These are phyloP conservation scores for Schizothorax lantsangensis DNA, from an alignment of 2,797 vertebrate genomes.

Conservation along the genomic window DNA sequence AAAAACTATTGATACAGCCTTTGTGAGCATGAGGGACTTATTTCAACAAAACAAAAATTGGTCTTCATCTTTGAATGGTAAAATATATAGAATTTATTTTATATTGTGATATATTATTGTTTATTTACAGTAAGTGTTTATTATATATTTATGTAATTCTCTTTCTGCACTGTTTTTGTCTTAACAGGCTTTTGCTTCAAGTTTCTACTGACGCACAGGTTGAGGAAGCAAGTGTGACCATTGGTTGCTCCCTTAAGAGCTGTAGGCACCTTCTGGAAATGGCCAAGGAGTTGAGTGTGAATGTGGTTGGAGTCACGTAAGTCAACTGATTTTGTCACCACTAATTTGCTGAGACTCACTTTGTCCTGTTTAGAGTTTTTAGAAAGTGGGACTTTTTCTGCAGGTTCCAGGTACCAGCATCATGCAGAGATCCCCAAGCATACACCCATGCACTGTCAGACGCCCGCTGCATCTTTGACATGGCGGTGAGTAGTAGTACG, in stretches of 20 bases:
- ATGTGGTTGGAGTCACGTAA: constrained; percentile 92
- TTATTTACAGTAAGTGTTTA: neutral
- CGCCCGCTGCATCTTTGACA: constrained; percentile 96
- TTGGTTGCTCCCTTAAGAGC: constrained; percentile 94
- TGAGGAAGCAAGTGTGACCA: constrained; percentile 93
- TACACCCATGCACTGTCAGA: constrained; percentile 93
- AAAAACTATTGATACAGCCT: too few relatives aligned
- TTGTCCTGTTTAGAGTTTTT: neutral
- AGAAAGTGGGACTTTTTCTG: constrained; percentile 22
- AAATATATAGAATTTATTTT: neutral
- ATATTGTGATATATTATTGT: neutral
- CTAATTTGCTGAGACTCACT: neutral
- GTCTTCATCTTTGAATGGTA: neutral
- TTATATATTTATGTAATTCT: neutral
- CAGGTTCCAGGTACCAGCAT: constrained; percentile 91
- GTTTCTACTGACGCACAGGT: constrained; percentile 91
- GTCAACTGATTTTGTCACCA: constrained; percentile 59
- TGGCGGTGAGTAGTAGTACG: constrained; percentile 87
- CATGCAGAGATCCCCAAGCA: constrained; percentile 88
- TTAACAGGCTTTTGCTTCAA: constrained; percentile 95
- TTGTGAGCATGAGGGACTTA: neutral
- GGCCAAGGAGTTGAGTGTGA: constrained; percentile 90
- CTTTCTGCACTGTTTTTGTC: constrained; percentile 62
- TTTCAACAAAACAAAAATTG: too few relatives aligned
- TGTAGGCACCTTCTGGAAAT: constrained; percentile 94